A percentile compares a stretch with the other conserved stretches of the same genome.
Conservation (phyloP, 2,888 invertebrate genomes). For the Agonopterix subpropinquella region DNA sequence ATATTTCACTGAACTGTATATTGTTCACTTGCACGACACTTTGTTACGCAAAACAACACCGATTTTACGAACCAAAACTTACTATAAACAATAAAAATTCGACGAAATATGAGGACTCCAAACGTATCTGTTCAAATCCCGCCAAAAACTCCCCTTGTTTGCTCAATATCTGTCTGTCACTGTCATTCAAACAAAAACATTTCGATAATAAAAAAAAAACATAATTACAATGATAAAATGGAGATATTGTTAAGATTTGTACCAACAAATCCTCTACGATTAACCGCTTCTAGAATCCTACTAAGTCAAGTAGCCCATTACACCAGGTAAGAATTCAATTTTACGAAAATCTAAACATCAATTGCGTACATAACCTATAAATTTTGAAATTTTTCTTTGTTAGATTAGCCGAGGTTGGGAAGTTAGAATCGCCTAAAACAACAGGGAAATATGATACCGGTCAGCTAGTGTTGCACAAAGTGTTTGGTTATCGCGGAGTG, state of each 20-base stretch:
- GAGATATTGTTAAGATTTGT: slow-evolving; percentile 68
- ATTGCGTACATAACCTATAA: slow-evolving; percentile 56
- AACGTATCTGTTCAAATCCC: too few relatives aligned
- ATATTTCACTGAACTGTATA: too few relatives aligned
- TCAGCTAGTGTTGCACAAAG: slow-evolving; percentile 95
- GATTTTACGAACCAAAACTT: too few relatives aligned
- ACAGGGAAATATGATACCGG: slow-evolving; percentile 96
- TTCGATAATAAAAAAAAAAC: slow-evolving; percentile 40
- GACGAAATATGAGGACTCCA: too few relatives aligned
- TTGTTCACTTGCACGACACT: too few relatives aligned
- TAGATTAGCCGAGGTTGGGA: slow-evolving; percentile 96
- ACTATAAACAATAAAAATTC: too few relatives aligned
- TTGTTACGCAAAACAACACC: too few relatives aligned
- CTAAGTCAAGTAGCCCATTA: slow-evolving; percentile 62
- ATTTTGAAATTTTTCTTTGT: slow-evolving; percentile 11
- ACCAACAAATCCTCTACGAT: slow-evolving; percentile 49
- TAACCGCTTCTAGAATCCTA: slow-evolving; percentile 54
- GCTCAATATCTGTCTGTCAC: background rate
- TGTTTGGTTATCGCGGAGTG: slow-evolving; percentile 98
- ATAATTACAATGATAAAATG: slow-evolving; percentile 69
- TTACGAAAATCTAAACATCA: slow-evolving; percentile 13
- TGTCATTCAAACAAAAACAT: slow-evolving; percentile 46
- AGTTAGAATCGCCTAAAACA: slow-evolving; percentile 89
- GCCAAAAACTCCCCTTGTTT: too few relatives aligned
- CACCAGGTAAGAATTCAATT: slow-evolving; percentile 44